phyloP scores from a whole-genome alignment of 2,797 vertebrate species.

The Neosilurus mollespiculum region DNA sequence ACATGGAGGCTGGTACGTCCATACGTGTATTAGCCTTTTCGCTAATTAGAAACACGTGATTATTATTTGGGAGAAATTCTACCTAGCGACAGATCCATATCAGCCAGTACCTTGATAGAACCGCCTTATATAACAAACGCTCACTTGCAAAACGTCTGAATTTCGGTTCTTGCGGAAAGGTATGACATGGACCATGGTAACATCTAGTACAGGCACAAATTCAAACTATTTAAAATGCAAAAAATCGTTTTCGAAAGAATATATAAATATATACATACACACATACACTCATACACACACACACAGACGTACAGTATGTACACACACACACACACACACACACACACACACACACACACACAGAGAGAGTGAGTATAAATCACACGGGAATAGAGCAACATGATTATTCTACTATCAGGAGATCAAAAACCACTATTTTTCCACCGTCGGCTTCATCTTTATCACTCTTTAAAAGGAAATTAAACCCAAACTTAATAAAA shows the following conservation, averaged over 20 bases:
- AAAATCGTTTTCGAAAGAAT: not conserved
- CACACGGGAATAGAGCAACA: too few relatives aligned
- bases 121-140: not conserved
- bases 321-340: too few relatives aligned
- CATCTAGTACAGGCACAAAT: not conserved
- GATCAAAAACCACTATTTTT: too few relatives aligned
- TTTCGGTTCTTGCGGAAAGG: not conserved
- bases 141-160: not conserved
- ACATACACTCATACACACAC: too few relatives aligned
- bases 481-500: too few relatives aligned
- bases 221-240: not conserved
- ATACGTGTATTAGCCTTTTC: too few relatives aligned
- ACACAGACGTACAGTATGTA: too few relatives aligned
- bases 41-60: not conserved
- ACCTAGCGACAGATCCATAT: not conserved
- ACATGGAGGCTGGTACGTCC: not conserved
- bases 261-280: too few relatives aligned
- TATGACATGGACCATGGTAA: not conserved
- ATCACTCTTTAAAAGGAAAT: too few relatives aligned
- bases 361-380: too few relatives aligned
- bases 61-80: not conserved
- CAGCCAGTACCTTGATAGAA: not conserved
- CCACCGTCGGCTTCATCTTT: accelerated
- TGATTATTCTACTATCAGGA: too few relatives aligned
- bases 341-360: too few relatives aligned